Conservation (phyloP, 2,888 invertebrate species). For the Hemistola chrysoprasaria region DNA sequence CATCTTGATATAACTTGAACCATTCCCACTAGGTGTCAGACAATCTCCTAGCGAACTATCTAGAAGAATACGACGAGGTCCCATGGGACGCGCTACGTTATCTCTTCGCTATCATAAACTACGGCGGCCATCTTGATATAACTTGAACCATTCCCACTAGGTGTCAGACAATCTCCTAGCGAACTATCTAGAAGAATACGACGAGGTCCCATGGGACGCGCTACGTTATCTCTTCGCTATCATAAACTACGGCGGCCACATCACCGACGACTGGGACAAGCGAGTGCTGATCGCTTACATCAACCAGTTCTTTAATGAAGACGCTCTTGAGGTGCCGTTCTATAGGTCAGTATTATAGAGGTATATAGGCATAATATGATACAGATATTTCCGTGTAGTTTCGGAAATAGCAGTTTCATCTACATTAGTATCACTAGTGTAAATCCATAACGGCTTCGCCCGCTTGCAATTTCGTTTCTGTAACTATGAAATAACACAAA, state of each 20-base stretch:
- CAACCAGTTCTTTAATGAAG: conserved; percentile 90
- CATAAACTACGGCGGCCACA: conserved; percentile 94
- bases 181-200: conserved; percentile 92
- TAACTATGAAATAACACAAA: too few species aligned
- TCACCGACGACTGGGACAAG: conserved; percentile 88
- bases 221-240: conserved; percentile 93
- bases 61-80: conserved; percentile 93
- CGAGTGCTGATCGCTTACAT: conserved; percentile 91
- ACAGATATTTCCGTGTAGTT: too few species aligned
- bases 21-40: conserved; percentile 89
- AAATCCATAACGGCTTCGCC: too few species aligned
- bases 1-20: too few species aligned
- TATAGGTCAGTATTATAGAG: conserved; percentile 83
- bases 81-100: conserved; percentile 96
- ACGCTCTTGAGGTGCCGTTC: conserved; percentile 83
- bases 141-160: conserved; percentile 58
- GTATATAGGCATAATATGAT: too few species aligned
- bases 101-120: conserved; percentile 93
- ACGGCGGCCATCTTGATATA: conserved; percentile 94
- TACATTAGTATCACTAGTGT: too few species aligned
- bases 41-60: conserved; percentile 89
- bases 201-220: conserved; percentile 95
- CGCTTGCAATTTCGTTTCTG: too few species aligned
- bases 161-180: conserved; percentile 92
- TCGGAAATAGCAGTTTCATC: too few species aligned